Base-by-base conservation (phyloP, 2,113 vertebrate genomes). In the Geococcyx californianus region DNA sequence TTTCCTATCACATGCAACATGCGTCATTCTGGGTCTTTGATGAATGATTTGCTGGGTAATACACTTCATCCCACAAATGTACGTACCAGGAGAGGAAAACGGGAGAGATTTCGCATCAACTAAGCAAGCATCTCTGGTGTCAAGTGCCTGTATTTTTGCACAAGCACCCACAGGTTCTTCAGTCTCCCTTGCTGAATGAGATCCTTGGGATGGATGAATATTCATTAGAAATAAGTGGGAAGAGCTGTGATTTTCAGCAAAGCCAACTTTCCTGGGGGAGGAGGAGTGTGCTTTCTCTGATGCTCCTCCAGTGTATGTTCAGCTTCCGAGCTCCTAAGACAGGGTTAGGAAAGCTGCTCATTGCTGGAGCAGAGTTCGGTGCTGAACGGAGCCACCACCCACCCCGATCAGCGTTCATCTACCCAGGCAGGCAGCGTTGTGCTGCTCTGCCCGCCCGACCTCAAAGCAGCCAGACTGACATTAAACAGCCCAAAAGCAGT, bases 81-180 rank as follows among this genome's bases (percentile, higher is more conserved):
- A 45, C 6, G 13, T 33, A 69, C 45, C 23, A 64, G 83, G 60
- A 63, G 82, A 80, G 69, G 86, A 66, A 80, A 80, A 66, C 83
- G 40, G 51, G 83, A 90, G 88, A 87, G 82, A 80, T 93, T 80
- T 90, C 82, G 33, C 82, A 83, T 90, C 68, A 82, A 16, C 90
- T 85, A 76, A 93, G 87, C 70, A 73, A 89, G 74, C 36, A 23
- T 70, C 76, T 80, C 36, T 70, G 85, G 82, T 93, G 85, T 90
- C 93, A 90, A 77, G 85, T 49, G 90, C 82, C 73, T 76, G 59
- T 42, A 9, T 66, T 85, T 91, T 89, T 92, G 89, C 89, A 91
- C 55, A 93, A 94, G 90, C 93, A 88, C 87, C 87, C 95, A 90
- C 90, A 63, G 64, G 79, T 69, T 92, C 94, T 81, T 38, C 77